These are phyloP conservation scores for Sebastes diploproa DNA, from an alignment of 2,797 vertebrate species.

Conservation along the genomic window DNA sequence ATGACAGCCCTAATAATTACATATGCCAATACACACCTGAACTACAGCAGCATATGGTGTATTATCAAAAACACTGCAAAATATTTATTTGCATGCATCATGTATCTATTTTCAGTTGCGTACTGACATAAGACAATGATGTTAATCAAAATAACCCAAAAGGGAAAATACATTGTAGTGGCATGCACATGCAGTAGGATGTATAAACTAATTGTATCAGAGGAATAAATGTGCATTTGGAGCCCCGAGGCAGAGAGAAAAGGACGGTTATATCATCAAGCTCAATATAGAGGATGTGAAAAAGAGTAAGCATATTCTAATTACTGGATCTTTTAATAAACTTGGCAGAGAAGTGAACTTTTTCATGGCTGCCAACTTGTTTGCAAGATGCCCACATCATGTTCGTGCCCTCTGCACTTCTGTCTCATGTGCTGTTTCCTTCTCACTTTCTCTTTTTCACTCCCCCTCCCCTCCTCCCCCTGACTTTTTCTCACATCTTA, in stretches of 20 bases:
- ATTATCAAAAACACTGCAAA: neutral
- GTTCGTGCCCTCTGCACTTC: neutral
- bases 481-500: slow-evolving; percentile 15
- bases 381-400: neutral
- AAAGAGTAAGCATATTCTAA: neutral
- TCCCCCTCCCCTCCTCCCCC: neutral
- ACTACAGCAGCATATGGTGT: neutral
- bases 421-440: slow-evolving; percentile 21
- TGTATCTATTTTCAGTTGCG: neutral
- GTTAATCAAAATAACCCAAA: neutral
- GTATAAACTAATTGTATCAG: neutral
- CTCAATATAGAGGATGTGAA: neutral
- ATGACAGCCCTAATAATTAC: neutral
- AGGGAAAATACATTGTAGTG: neutral
- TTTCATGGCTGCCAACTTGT: slow-evolving; percentile 4
- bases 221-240: neutral
- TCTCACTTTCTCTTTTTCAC: slow-evolving; percentile 32
- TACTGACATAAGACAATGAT: neutral
- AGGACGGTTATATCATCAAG: neutral
- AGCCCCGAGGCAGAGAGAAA: neutral
- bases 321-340: neutral
- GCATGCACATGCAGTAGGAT: neutral
- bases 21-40: neutral
- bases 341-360: neutral
- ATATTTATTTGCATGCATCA: neutral